A percentile compares a stretch with the other conserved stretches of the same genome.
Evolutionary conservation across 1,140 invertebrate species (phyloP).

Genomic region (Macrocentrus cingulum): DNA sequence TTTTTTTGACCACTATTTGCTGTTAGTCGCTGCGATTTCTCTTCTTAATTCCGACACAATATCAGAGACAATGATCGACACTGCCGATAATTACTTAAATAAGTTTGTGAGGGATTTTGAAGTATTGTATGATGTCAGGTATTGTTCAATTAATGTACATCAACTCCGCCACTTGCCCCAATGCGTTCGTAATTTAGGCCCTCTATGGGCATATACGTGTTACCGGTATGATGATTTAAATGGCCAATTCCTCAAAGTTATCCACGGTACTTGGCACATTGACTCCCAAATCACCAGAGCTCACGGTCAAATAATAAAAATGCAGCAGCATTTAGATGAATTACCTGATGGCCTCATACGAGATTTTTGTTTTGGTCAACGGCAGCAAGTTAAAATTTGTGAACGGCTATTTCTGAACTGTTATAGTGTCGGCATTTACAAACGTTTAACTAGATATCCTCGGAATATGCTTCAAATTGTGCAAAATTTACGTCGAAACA

Average conservation of each 20-base stretch:
- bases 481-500: no score
- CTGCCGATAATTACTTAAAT: conserved; percentile 2
- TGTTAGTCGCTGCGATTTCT: neutral
- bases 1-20: conserved; percentile 20
- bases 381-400: no score
- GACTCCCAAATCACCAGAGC: no score
- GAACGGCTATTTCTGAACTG: no score
- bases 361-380: no score
- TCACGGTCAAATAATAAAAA: no score
- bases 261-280: conserved; percentile 8
- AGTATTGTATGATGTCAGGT: conserved; percentile 20
- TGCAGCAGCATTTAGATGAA: no score
- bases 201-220: conserved; percentile 28
- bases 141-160: conserved; percentile 31
- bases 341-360: no score
- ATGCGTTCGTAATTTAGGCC: conserved; percentile 31
- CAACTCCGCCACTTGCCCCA: conserved; percentile 29
- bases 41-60: conserved; percentile 11
- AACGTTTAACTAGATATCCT: no score
- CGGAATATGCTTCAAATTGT: no score
- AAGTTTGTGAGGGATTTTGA: conserved; percentile 29
- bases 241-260: conserved; percentile 1
- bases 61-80: neutral
- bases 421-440: no score
- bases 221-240: conserved; percentile 32